Evolutionary conservation across 2,797 vertebrate species (phyloP).

Genomic region (Chaetophractus vellerosus): DNA sequence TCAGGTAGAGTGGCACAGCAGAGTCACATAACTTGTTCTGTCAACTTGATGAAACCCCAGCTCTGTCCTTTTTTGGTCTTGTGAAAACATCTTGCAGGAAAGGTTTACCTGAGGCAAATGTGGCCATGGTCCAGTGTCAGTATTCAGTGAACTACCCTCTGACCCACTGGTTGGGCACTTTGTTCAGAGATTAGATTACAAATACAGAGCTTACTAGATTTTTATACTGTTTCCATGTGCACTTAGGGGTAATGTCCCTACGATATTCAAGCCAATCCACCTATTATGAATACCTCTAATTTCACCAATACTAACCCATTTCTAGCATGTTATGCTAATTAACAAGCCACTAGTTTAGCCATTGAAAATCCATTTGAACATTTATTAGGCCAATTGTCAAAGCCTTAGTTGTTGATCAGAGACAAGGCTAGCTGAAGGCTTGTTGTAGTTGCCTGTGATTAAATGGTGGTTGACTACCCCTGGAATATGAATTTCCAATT

Average conservation of each 20-base stretch:
- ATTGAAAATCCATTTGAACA: neutral
- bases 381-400: constrained; percentile 50
- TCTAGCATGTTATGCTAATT: constrained; percentile 14
- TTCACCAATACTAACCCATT: neutral
- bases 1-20: neutral
- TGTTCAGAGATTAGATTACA: neutral
- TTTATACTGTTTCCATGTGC: neutral
- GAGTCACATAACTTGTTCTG: neutral
- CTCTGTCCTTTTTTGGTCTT: neutral
- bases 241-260: neutral
- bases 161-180: neutral
- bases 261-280: neutral
- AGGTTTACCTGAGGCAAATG: neutral
- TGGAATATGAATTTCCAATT: neutral
- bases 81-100: neutral
- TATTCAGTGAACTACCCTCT: neutral
- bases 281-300: constrained; percentile 39
- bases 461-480: neutral
- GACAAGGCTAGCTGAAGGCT: neutral
- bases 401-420: constrained; percentile 31
- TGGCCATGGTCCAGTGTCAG: neutral
- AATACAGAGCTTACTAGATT: neutral
- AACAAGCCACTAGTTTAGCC: neutral
- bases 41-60: neutral
- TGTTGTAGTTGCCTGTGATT: neutral